phyloP scores from a whole-genome alignment of 2,113 vertebrate genomes.

The Corythoichthys haematopterus region DNA sequence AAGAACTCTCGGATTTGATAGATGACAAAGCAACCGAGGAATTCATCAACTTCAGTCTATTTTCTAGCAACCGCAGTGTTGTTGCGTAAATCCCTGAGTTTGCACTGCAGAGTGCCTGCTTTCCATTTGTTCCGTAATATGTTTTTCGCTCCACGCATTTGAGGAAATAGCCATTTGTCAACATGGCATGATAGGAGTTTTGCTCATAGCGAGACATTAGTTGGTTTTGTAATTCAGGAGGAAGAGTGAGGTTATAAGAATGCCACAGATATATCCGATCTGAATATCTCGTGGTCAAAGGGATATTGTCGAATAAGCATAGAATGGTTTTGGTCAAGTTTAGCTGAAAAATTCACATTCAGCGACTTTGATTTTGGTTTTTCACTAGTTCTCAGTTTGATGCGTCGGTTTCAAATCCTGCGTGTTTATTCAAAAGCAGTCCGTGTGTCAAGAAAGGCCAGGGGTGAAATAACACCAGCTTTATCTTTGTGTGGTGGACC shows the following conservation, averaged over 20 bases:
- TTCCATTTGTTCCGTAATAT: constrained; percentile 34
- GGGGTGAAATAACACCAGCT: constrained; percentile 57
- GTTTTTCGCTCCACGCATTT: constrained; percentile 28
- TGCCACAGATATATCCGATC: not conserved
- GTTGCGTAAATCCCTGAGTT: constrained; percentile 4
- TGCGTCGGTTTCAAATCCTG: constrained; percentile 15
- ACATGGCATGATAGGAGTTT: constrained; percentile 19
- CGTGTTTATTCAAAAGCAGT: constrained; percentile 37
- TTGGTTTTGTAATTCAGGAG: constrained; percentile 27
- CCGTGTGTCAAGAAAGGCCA: constrained; percentile 44
- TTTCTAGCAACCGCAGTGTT: constrained; percentile 26
- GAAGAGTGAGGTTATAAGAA: not conserved
- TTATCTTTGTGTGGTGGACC: constrained; percentile 59
- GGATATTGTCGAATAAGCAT: not conserved
- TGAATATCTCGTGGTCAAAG: not conserved
- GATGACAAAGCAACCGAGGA: constrained; percentile 19
- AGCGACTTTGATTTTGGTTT: not conserved
- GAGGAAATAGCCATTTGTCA: constrained; percentile 42
- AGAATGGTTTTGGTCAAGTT: not conserved
- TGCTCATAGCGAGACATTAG: constrained; percentile 21
- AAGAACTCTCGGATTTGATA: constrained; percentile 35
- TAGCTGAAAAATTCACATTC: not conserved
- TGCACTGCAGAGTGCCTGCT: constrained; percentile 21
- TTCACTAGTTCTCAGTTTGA: not conserved
- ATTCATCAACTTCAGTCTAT: constrained; percentile 31